Evolutionary conservation across 2,113 vertebrate species (phyloP), one percentile per base, ranked within the genome.

Genomic region (Ameiurus melas): DNA sequence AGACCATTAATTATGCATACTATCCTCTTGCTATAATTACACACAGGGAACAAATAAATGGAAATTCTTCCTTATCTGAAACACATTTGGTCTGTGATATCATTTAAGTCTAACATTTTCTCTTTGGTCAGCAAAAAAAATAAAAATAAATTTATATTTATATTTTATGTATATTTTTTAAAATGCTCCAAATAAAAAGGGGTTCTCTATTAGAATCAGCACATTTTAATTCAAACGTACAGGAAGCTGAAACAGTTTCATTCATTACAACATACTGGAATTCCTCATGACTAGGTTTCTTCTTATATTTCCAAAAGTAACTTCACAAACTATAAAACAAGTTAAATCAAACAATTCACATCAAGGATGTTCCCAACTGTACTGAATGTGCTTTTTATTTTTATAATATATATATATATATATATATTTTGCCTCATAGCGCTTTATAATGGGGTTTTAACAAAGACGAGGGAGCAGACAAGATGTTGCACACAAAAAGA

Each of bases 1-100:
- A 3, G 73, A 62, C 75, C 83, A 89, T 89, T 86, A 87, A 87
- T 86, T 86, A 88, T 91, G 88, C 87, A 91, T 78, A 57, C 71
- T 27, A 58, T 30, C 51, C 70, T 68, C 60, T 30, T 62, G 71
- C 71, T 90, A 86, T 88, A 90, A 90, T 91, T 85, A 90, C 58
- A 84, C 57, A 84, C 78, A 83, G 83, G 84, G 64, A 89, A 87
- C 86, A 78, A 88, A 91, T 80, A 71, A 85, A 89, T 81, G 66
- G 57, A 83, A 73, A 33, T 82, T 88, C 75, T 80, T 43, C 43
- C 86, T 83, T 66, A 68, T 64, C 86, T 57, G 83, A 85, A 82
- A 68, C 78, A 33, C 68, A 60, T 81, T 68, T 88, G 20, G 51
- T 60, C 81, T 33, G 62, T 58, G 64, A 86, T 78, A 47, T 57